These are phyloP conservation scores for Proteles cristata DNA, from an alignment of 2,113 vertebrate genomes.

Conservation along the genomic window DNA sequence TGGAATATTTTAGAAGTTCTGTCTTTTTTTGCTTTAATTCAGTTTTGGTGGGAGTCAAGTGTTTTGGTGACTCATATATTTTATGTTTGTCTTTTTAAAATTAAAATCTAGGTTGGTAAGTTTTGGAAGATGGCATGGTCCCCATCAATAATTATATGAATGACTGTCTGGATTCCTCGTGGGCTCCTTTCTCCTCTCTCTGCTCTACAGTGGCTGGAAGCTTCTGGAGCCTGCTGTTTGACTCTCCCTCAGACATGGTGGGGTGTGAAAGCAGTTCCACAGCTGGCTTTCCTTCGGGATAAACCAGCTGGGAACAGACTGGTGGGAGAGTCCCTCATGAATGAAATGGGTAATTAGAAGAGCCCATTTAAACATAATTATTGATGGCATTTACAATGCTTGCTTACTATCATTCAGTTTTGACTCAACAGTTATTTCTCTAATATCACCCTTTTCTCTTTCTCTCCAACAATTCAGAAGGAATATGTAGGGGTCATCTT, in stretches of 20 bases:
- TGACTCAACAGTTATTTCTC: background rate
- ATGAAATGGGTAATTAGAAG: background rate
- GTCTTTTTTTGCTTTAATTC: background rate
- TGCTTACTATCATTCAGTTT: background rate
- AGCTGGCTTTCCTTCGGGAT: background rate
- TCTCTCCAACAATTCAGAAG: background rate
- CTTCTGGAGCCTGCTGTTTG: background rate
- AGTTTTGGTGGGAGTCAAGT: background rate
- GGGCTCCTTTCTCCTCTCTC: background rate
- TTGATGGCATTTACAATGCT: background rate
- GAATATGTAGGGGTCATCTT: background rate
- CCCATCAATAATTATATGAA: background rate
- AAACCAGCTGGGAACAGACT: background rate
- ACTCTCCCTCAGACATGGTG: background rate
- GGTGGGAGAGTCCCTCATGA: background rate
- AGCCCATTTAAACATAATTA: background rate
- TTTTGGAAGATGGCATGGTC: background rate
- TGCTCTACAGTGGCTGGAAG: background rate
- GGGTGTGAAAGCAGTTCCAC: background rate
- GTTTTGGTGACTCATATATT: background rate
- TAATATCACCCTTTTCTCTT: background rate
- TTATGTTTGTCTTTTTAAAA: background rate
- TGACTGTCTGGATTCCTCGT: background rate
- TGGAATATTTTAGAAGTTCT: background rate
- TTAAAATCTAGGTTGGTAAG: background rate